Percentiles rank a stretch among this genome's conserved stretches.
phyloP scores from a whole-genome alignment of 2,113 vertebrate species.

The Tricholaema leucomelas region DNA sequence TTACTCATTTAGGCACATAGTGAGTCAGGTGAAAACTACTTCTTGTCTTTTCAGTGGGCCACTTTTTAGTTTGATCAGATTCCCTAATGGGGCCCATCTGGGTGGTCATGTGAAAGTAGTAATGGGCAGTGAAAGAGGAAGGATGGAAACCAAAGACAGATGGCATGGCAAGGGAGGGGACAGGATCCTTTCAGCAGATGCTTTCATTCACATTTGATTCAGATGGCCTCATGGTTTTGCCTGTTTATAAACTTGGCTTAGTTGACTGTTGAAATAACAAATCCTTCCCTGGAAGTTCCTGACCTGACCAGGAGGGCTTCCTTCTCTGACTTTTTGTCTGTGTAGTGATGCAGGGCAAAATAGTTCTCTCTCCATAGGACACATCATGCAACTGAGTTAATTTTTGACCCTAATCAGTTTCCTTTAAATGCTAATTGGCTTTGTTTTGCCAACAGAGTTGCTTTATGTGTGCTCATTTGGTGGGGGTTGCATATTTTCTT shows the following conservation, averaged over 20 bases:
- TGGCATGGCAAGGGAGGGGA: background rate
- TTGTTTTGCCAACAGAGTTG: background rate
- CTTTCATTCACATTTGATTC: background rate
- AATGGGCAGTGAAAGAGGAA: background rate
- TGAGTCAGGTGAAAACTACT: background rate
- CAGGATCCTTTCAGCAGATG: conserved; percentile 8
- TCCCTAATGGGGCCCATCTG: background rate
- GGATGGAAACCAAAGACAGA: background rate
- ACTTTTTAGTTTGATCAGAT: background rate
- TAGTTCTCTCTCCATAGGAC: background rate
- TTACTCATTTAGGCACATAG: background rate
- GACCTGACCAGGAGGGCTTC: background rate
- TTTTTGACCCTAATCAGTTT: background rate
- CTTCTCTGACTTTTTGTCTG: background rate
- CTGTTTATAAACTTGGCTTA: background rate
- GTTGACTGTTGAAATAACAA: background rate
- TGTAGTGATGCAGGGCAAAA: background rate
- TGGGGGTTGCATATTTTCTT: background rate
- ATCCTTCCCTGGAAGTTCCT: background rate
- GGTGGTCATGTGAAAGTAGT: background rate
- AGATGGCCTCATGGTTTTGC: background rate
- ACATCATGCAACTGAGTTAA: background rate
- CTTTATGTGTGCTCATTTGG: background rate
- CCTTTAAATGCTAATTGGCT: background rate
- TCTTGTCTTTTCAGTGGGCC: background rate